These are phyloP conservation scores for Lindbergichthys nudifrons DNA, from an alignment of 2,797 vertebrate species.

Conservation along the genomic window DNA sequence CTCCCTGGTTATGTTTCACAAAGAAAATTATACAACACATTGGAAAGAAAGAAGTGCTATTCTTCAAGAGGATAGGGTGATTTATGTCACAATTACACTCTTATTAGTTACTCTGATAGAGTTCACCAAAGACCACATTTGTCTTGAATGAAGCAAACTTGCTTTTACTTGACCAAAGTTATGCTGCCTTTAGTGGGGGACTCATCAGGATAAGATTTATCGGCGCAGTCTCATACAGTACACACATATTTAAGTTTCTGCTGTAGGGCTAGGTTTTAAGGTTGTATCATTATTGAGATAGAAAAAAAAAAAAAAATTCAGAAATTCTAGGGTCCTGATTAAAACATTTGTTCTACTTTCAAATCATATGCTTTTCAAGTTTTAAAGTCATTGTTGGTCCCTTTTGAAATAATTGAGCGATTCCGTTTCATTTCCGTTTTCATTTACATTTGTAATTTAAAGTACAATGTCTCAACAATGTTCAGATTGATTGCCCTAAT, in stretches of 20 bases:
- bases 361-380: too few relatives aligned
- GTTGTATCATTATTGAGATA: not conserved
- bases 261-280: not conserved
- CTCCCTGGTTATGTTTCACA: constrained; percentile 26
- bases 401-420: too few relatives aligned
- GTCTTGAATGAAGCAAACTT: not conserved
- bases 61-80: not conserved
- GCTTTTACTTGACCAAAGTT: too few relatives aligned
- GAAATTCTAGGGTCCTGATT: not conserved
- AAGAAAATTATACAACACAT: constrained; percentile 2
- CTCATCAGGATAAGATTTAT: too few relatives aligned
- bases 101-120: not conserved
- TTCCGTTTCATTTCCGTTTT: too few relatives aligned
- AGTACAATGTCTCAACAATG: constrained; percentile 3
- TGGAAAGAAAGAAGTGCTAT: not conserved
- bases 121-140: not conserved
- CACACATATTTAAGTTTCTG: too few relatives aligned
- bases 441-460: not conserved
- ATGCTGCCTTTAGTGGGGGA: too few relatives aligned
- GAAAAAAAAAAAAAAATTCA: not conserved
- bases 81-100: not conserved
- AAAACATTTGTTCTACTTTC: too few relatives aligned
- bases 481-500: not conserved
- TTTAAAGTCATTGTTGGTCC: too few relatives aligned
- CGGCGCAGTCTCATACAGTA: too few relatives aligned